Evolutionary conservation across 2,113 vertebrate genomes (phyloP), one percentile per base, ranked within the genome.

Genomic region (Percopsis transmontana): DNA sequence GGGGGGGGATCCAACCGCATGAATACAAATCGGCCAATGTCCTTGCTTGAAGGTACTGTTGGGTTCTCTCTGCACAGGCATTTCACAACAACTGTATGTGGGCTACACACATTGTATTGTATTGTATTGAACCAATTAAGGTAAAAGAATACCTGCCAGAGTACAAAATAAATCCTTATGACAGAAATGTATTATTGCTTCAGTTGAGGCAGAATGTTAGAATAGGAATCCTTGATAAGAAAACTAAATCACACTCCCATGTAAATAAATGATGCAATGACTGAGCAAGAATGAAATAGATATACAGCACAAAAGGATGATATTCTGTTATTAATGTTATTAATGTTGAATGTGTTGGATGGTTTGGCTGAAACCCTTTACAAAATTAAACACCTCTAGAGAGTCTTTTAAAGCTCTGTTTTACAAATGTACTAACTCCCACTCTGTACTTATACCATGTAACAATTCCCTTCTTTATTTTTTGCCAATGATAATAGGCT

Each of bases 381-480:
- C 7, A 55, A 5, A 13, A 14, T 57, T 44, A 70, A 52, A 61
- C 19, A 56, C 52, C 13, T 33, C 55, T 40, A 21, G 63, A 27
- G 33, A 57, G 41, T 27, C 40, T 1, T 38, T 42, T n/a, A 18
- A 66, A 41, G 52, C 63, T 55, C 18, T 27, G 48, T 11, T 15
- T 53, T 45, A 74, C 58, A 69, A 66, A 77, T 58, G 23, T 44
- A 24, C 21, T 15, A 3, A 68, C 50, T 45, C 53, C 33, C 45
- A 19, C 54, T 68, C 48, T 41, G 21, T 13, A 33, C 54, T 41
- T 14, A 41, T 7, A n/a, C n/a, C n/a, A n/a, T 53, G n/a, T 65
- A 60, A 55, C 20, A 58, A n/a, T 20, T 14, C 47, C 19, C 18
- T 48, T 48, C 11, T 57, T n/a, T 48, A 13, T 62, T 53, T n/a